phyloP scores from a whole-genome alignment of 2,797 vertebrate species.

The Cryptoblepharus egeriae region DNA sequence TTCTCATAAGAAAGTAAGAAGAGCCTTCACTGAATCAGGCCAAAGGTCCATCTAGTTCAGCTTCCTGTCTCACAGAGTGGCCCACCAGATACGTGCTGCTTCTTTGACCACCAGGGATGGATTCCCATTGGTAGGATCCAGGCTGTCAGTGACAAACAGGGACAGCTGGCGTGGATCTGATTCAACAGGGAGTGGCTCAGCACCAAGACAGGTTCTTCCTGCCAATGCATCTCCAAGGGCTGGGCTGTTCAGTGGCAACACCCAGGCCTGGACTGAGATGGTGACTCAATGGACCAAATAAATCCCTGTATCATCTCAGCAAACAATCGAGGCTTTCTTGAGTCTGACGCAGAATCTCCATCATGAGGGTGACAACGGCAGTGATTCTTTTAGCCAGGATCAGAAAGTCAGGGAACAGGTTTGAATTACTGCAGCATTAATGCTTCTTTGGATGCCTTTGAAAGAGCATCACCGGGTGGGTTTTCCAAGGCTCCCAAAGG shows the following conservation, averaged over 20 bases:
- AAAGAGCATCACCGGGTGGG: background rate
- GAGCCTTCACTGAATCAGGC: too few species aligned
- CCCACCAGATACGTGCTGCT: too few species aligned
- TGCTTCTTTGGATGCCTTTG: background rate
- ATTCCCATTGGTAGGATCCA: too few species aligned
- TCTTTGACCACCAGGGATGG: too few species aligned
- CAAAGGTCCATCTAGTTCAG: too few species aligned
- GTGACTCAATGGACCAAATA: background rate
- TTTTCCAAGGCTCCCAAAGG: background rate
- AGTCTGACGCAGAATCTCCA: background rate
- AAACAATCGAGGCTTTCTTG: background rate
- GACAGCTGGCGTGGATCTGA: background rate
- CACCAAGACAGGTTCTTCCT: background rate
- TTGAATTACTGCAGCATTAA: background rate
- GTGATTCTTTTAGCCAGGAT: too few species aligned
- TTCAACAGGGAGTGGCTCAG: background rate
- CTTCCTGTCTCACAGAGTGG: too few species aligned
- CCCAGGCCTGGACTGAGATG: background rate
- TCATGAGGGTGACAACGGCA: too few species aligned
- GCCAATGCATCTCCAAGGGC: background rate
- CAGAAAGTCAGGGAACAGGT: background rate
- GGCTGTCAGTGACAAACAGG: background rate
- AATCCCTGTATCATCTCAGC: background rate
- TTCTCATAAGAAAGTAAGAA: too few species aligned
- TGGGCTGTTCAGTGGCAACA: background rate